Conservation (phyloP, 2,113 vertebrate species). For the Oncorhynchus masou region DNA sequence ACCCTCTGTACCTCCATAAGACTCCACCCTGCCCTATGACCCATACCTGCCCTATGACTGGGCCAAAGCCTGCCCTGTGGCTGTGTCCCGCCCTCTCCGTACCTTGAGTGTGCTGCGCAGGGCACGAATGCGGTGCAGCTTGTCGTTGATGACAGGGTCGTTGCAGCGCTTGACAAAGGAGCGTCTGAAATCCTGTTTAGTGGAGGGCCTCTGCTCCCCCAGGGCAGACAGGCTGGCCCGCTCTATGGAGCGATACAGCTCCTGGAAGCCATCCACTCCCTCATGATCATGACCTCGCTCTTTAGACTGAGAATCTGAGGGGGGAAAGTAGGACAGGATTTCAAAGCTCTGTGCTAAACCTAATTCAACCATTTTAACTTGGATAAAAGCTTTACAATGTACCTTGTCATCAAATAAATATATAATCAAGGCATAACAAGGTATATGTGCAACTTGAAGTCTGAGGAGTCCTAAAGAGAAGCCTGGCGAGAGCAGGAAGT, state of each 20-base stretch:
- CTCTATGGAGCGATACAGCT: slow-evolving; percentile 83
- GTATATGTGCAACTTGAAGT: neutral
- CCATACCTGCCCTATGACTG: too few species aligned
- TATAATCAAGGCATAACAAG: neutral
- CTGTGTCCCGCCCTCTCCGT: slow-evolving; percentile 51
- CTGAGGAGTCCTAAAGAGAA: too few species aligned
- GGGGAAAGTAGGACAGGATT: neutral
- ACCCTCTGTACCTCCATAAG: too few species aligned
- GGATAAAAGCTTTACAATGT: neutral
- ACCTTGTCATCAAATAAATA: neutral
- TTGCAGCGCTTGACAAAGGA: slow-evolving; percentile 83
- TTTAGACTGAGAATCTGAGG: slow-evolving; percentile 1
- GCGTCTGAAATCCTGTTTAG: slow-evolving; percentile 84
- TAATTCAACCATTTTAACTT: too few species aligned
- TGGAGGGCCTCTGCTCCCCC: slow-evolving; percentile 82
- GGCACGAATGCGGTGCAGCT: slow-evolving; percentile 85
- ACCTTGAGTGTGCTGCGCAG: slow-evolving; percentile 93
- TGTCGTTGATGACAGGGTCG: slow-evolving; percentile 86
- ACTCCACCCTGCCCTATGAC: too few species aligned
- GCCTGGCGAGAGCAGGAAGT: neutral
- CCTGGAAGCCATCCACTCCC: slow-evolving; percentile 77
- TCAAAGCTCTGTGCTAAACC: neutral
- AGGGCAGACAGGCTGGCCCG: slow-evolving; percentile 81
- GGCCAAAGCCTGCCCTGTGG: neutral
- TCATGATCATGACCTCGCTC: slow-evolving; percentile 70